phyloP scores from a whole-genome alignment of 2,113 vertebrate species.

The Formicarius rufipectus region DNA sequence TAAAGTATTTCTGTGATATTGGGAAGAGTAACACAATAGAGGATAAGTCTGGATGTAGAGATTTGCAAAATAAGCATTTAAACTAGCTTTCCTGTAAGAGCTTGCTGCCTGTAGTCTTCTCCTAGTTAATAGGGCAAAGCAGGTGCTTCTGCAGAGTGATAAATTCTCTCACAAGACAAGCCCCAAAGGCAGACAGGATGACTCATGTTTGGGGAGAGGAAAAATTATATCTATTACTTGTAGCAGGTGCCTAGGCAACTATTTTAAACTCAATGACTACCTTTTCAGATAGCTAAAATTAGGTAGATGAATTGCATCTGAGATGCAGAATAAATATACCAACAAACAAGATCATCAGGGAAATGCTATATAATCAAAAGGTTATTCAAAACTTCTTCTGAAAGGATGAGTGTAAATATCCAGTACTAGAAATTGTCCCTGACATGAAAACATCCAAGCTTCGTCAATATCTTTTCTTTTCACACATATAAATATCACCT shows the following conservation, averaged over 20 bases:
- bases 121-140: neutral
- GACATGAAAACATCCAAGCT: neutral
- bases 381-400: constrained; percentile 20
- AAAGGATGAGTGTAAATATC: constrained; percentile 6
- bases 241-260: neutral
- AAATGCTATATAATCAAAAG: constrained; percentile 30
- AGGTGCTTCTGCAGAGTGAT: neutral
- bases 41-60: neutral
- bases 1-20: neutral
- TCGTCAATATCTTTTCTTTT: neutral
- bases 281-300: constrained; percentile 51
- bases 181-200: neutral
- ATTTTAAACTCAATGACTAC: constrained; percentile 46
- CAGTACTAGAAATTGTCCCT: neutral
- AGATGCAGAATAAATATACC: constrained; percentile 38
- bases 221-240: constrained; percentile 37
- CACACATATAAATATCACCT: neutral
- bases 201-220: constrained; percentile 27
- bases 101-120: neutral
- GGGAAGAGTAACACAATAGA: neutral
- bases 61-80: neutral
- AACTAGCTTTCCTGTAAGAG: neutral
- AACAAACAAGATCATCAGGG: constrained; percentile 48
- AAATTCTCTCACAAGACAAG: constrained; percentile 13
- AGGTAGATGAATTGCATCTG: constrained; percentile 7